Conservation (phyloP, 2,888 invertebrate species). For the Tetramorium bicarinatum region DNA sequence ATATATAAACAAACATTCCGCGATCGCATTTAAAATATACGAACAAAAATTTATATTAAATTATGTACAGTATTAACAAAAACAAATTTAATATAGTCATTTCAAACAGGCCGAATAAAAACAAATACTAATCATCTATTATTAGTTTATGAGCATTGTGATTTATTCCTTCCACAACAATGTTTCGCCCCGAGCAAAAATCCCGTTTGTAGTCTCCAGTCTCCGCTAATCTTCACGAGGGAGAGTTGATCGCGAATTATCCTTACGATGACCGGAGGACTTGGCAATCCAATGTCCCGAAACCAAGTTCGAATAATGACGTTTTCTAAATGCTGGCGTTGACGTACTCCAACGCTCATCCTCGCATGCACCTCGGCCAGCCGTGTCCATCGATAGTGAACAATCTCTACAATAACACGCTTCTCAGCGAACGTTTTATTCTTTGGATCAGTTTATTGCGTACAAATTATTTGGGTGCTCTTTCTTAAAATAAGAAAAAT, state of each 20-base stretch:
- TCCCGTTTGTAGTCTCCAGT: slow-evolving; percentile 96
- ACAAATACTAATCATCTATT: too few relatives aligned
- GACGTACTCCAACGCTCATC: slow-evolving; percentile 94
- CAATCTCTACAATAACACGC: slow-evolving; percentile 48
- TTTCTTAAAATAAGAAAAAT: too few relatives aligned
- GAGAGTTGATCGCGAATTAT: slow-evolving; percentile 98
- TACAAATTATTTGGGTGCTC: too few relatives aligned
- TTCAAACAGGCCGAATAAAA: too few relatives aligned
- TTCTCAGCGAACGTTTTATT: slow-evolving; percentile 91
- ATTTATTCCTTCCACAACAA: too few relatives aligned
- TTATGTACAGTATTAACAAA: neutral
- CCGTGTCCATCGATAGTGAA: slow-evolving; percentile 89
- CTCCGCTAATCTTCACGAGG: slow-evolving; percentile 98
- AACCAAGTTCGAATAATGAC: slow-evolving; percentile 93
- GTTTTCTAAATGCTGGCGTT: slow-evolving; percentile 93
- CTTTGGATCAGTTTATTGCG: too few relatives aligned
- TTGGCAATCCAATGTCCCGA: slow-evolving; percentile 86
- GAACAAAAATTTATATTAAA: neutral
- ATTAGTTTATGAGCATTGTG: too few relatives aligned
- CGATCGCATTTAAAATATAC: neutral
- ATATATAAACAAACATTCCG: slow-evolving; percentile 13
- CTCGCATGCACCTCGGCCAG: slow-evolving; percentile 94
- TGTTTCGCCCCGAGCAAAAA: slow-evolving; percentile 85
- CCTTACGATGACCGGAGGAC: slow-evolving; percentile 92
- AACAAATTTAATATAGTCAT: neutral